phyloP scores from a whole-genome alignment of 2,113 vertebrate genomes.

The Sorex fumeus region DNA sequence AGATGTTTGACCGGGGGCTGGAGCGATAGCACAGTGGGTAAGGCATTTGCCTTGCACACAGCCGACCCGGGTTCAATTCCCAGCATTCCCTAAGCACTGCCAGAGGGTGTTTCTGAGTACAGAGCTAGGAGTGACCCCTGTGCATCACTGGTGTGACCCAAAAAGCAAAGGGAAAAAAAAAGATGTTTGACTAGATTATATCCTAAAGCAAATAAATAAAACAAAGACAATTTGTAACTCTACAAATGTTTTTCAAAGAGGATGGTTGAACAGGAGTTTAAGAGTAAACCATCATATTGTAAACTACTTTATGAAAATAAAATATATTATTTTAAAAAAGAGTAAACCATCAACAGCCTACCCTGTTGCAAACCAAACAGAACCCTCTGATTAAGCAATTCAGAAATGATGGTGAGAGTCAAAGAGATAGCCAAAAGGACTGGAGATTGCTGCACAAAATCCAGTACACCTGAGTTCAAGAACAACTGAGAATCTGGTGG shows the following conservation, averaged over 20 bases:
- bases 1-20: background rate
- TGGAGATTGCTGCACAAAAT: background rate
- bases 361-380: background rate
- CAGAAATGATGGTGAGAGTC: too few relatives aligned
- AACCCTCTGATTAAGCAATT: too few relatives aligned
- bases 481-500: background rate
- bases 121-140: too few relatives aligned
- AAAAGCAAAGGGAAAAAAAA: too few relatives aligned
- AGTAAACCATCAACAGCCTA: background rate
- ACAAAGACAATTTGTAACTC: background rate
- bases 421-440: too few relatives aligned
- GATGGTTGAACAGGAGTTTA: background rate
- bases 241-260: background rate
- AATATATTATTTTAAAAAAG: background rate
- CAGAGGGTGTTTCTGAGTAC: too few relatives aligned
- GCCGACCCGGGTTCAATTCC: too few relatives aligned
- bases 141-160: too few relatives aligned
- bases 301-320: too few relatives aligned
- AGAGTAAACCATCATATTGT: background rate
- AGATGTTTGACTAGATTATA: slow-evolving; percentile 4
- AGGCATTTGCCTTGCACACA: too few relatives aligned
- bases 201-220: slow-evolving; percentile 8
- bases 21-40: too few relatives aligned
- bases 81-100: too few relatives aligned
- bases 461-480: background rate